These are phyloP conservation scores for Coleophora deauratella DNA, from an alignment of 2,888 invertebrate genomes.

Conservation along the genomic window DNA sequence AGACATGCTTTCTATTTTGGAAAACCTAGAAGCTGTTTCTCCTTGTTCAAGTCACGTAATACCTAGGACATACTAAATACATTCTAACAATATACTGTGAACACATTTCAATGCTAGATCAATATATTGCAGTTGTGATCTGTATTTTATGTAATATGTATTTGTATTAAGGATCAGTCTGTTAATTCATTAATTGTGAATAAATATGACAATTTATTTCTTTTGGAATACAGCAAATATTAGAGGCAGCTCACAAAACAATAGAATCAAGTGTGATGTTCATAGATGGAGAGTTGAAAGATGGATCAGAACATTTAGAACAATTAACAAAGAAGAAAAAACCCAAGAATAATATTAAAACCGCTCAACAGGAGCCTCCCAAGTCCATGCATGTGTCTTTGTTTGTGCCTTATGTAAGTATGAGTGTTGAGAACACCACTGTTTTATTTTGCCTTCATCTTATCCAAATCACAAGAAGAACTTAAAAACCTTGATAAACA, in stretches of 20 bases:
- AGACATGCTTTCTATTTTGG: too few species aligned
- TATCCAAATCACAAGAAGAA: background rate
- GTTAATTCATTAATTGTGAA: too few species aligned
- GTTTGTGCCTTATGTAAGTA: conserved; percentile 81
- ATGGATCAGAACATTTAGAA: conserved; percentile 77
- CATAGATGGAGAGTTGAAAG: conserved; percentile 81
- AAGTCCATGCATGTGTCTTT: conserved; percentile 78
- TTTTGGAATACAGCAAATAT: conserved; percentile 64
- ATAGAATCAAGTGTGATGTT: conserved; percentile 80
- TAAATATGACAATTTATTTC: too few species aligned
- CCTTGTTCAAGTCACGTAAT: too few species aligned
- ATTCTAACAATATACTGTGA: too few species aligned
- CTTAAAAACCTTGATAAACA: too few species aligned
- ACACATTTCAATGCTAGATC: too few species aligned
- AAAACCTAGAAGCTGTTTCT: too few species aligned
- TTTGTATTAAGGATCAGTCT: too few species aligned
- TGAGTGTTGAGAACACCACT: background rate
- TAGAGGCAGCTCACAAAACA: conserved; percentile 72
- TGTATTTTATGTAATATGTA: too few species aligned
- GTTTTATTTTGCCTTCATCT: background rate
- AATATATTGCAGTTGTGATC: too few species aligned
- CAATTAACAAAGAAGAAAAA: conserved; percentile 76
- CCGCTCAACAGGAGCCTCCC: conserved; percentile 48
- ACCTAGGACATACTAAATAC: too few species aligned
- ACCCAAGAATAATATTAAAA: conserved; percentile 52